Evolutionary conservation across 2,888 invertebrate species (phyloP).

Genomic region (Scaptomyza polygonia): DNA sequence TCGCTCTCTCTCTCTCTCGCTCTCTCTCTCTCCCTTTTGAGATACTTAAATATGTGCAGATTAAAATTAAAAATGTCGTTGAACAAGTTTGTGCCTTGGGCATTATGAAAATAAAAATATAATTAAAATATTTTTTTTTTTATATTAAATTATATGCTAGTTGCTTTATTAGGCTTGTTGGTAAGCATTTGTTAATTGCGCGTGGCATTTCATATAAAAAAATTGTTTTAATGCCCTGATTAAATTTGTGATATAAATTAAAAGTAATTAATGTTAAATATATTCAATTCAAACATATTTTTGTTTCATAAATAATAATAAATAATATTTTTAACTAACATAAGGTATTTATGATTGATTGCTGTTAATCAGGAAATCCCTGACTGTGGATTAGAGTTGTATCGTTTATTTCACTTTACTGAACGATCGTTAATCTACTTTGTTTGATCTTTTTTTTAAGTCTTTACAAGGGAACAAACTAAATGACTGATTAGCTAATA

Average conservation of each 20-base stretch:
- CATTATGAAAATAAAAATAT: neutral
- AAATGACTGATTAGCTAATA: too few species aligned
- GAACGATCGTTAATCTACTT: too few species aligned
- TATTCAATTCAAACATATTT: too few species aligned
- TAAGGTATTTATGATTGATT: too few species aligned
- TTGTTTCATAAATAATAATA: too few species aligned
- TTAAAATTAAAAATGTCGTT: neutral
- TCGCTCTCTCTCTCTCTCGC: neutral
- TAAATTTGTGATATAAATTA: neutral
- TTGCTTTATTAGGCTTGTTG: conserved; percentile 1
- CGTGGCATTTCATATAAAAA: neutral
- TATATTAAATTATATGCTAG: conserved; percentile 1
- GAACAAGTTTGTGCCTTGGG: conserved; percentile 4
- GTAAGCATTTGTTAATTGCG: conserved; percentile 5
- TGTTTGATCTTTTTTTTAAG: too few species aligned
- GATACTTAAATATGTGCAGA: neutral
- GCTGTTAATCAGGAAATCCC: too few species aligned
- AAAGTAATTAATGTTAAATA: neutral
- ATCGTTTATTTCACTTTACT: too few species aligned
- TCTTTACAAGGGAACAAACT: too few species aligned
- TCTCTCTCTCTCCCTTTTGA: neutral
- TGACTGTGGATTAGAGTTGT: too few species aligned
- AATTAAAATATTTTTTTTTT: conserved; percentile 5
- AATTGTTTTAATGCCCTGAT: neutral
- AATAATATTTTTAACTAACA: too few species aligned